Percentiles rank a stretch among this genome's conserved stretches.
These are phyloP conservation scores for Diplosoma virens DNA, from an alignment of 23 tunicate genomes.

Conservation along the genomic window DNA sequence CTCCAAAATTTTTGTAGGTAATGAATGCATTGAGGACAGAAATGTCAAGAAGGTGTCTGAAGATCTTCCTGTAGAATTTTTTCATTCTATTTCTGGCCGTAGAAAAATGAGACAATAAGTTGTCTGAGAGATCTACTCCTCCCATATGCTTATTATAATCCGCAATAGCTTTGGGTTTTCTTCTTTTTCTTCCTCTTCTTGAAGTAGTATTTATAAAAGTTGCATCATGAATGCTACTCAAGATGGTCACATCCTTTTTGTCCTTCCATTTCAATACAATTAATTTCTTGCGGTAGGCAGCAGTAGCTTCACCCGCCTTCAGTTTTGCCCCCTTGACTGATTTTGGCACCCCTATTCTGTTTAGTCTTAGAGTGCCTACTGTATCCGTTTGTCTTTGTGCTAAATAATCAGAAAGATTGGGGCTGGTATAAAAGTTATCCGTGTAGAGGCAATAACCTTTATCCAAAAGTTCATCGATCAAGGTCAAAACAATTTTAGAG, in stretches of 20 bases:
- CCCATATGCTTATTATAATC: conserved; percentile 3
- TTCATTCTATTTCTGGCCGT: no score
- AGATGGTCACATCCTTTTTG: not conserved
- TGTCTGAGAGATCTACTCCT: conserved; percentile 13
- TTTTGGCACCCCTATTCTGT: not conserved
- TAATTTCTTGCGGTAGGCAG: not conserved
- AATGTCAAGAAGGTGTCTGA: no score
- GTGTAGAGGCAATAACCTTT: not conserved
- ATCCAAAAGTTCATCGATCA: not conserved
- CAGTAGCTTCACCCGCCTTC: not conserved
- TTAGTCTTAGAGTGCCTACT: not conserved
- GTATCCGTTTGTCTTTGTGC: not conserved
- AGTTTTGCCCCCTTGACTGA: not conserved
- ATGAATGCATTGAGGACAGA: no score
- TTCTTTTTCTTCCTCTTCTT: not conserved
- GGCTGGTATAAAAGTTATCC: not conserved
- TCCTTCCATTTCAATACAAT: not conserved
- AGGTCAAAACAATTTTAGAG: not conserved
- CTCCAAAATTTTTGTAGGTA: no score
- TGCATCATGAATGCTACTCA: not conserved
- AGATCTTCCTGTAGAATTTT: no score
- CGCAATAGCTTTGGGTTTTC: no score
- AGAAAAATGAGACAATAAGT: no score
- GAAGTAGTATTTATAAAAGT: not conserved
- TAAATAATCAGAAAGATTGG: not conserved